These are phyloP conservation scores for Sebastes aleutianus DNA, from an alignment of 2,797 vertebrate species.

Conservation along the genomic window DNA sequence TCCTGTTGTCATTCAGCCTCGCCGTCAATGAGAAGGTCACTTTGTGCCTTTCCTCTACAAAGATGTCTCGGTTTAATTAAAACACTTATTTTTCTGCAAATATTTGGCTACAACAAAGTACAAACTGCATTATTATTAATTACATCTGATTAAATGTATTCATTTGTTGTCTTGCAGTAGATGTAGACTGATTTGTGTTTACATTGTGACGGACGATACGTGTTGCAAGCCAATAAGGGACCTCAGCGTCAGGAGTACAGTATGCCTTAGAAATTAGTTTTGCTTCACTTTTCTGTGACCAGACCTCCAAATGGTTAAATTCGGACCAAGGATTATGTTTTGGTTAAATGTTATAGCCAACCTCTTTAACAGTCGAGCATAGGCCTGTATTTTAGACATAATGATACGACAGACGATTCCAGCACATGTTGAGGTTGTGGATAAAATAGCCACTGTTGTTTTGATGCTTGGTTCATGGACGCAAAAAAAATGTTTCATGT, in stretches of 20 bases:
- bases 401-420: background rate
- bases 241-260: background rate
- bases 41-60: slow-evolving; percentile 74
- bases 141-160: background rate
- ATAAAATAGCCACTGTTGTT: background rate
- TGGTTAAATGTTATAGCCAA: background rate
- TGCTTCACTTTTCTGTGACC: background rate
- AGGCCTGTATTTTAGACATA: background rate
- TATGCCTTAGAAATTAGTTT: background rate
- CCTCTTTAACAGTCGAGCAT: background rate
- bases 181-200: slow-evolving; percentile 1
- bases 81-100: slow-evolving; percentile 15
- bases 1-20: background rate
- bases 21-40: slow-evolving; percentile 56
- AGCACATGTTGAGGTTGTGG: background rate
- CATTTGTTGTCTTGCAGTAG: background rate
- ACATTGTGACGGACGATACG: background rate
- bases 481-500: background rate
- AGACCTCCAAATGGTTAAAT: slow-evolving; percentile 13
- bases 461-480: background rate
- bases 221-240: background rate
- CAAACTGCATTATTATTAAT: background rate
- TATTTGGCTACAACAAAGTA: slow-evolving; percentile 2
- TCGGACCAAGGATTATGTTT: slow-evolving; percentile 1
- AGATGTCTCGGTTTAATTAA: slow-evolving; percentile 37